Evolutionary conservation across 2,888 invertebrate species (phyloP).

Genomic region (Orchesellides sinensis): DNA sequence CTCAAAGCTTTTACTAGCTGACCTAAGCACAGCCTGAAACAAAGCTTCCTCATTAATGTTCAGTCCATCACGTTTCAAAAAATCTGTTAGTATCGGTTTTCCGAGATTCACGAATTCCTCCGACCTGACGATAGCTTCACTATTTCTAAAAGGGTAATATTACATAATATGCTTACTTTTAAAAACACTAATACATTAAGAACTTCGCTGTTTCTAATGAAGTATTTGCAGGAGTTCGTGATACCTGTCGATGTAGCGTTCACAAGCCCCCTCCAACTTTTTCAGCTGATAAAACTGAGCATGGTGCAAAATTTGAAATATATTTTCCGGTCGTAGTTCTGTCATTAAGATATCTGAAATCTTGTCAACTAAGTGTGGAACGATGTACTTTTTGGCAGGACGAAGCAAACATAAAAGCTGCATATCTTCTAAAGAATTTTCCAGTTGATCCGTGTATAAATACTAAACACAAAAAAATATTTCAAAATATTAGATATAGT

Average conservation of each 20-base stretch:
- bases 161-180: neutral
- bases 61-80: constrained; percentile 66
- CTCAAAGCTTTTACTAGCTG: neutral
- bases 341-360: constrained; percentile 88
- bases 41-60: constrained; percentile 56
- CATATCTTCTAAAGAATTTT: constrained; percentile 84
- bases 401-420: constrained; percentile 87
- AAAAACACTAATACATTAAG: no score
- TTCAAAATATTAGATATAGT: neutral
- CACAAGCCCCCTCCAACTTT: constrained; percentile 86
- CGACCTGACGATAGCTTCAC: constrained; percentile 57
- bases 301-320: constrained; percentile 87
- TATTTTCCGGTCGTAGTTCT: constrained; percentile 89
- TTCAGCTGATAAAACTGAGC: constrained; percentile 90
- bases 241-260: constrained; percentile 90
- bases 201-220: neutral
- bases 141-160: constrained; percentile 33
- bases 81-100: constrained; percentile 43
- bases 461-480: constrained; percentile 76
- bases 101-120: constrained; percentile 63
- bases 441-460: constrained; percentile 88
- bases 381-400: constrained; percentile 91
- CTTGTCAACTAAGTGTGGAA: constrained; percentile 88
- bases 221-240: neutral
- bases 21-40: constrained; percentile 62